phyloP scores from a whole-genome alignment of 2,888 invertebrate species.

The Phlogophora meticulosa region DNA sequence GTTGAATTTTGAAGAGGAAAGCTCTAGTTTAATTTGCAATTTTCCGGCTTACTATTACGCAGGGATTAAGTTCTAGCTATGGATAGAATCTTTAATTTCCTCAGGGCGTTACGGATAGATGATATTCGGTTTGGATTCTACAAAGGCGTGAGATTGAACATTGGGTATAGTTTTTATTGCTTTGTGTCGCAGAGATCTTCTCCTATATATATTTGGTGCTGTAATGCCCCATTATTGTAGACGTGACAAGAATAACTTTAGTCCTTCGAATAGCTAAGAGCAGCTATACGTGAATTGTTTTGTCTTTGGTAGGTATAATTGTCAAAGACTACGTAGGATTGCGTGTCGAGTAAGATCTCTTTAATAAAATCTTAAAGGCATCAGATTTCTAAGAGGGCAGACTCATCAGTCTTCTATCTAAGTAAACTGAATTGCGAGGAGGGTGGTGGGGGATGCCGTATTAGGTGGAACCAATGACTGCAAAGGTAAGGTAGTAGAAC shows the following conservation, averaged over 20 bases:
- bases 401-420: no score
- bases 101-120: constrained; percentile 81
- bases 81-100: constrained; percentile 91
- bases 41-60: constrained; percentile 87
- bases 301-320: not conserved
- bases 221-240: constrained; percentile 56
- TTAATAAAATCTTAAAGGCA: no score
- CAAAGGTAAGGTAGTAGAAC: no score
- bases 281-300: constrained; percentile 14
- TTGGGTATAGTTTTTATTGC: constrained; percentile 65
- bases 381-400: not conserved
- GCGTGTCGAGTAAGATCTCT: not conserved
- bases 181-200: constrained; percentile 44
- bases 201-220: constrained; percentile 41
- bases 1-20: constrained; percentile 51
- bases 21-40: constrained; percentile 87
- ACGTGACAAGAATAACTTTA: constrained; percentile 49
- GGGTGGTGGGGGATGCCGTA: no score
- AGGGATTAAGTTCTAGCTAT: constrained; percentile 86
- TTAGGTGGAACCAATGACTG: no score
- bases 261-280: constrained; percentile 22
- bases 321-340: not conserved
- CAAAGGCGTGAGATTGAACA: constrained; percentile 64
- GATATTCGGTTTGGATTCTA: constrained; percentile 79
- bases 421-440: no score